phyloP scores from a whole-genome alignment of 2,888 invertebrate species.

The Drosophila austrosaltans region DNA sequence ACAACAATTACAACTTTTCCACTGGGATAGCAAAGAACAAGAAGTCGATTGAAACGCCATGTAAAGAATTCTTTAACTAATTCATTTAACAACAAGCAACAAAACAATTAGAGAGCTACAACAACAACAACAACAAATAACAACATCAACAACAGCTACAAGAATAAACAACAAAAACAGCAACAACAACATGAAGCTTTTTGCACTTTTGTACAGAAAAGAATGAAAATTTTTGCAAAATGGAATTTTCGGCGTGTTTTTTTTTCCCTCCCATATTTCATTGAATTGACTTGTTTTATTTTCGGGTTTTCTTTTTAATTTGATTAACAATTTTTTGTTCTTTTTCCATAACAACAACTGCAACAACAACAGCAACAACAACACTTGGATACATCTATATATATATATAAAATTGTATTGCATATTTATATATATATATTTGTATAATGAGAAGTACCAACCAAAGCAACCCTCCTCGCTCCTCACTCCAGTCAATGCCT shows the following conservation, averaged over 20 bases:
- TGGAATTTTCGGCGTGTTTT: slow-evolving; percentile 8
- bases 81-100: slow-evolving; percentile 42
- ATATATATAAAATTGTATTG: background rate
- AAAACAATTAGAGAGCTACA: slow-evolving; percentile 48
- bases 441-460: slow-evolving; percentile 6
- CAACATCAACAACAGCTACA: slow-evolving; percentile 34
- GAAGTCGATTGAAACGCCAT: slow-evolving; percentile 7
- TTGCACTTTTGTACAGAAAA: slow-evolving; percentile 8
- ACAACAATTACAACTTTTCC: slow-evolving; percentile 31
- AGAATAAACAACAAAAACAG: slow-evolving; percentile 6
- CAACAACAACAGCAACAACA: slow-evolving; percentile 19
- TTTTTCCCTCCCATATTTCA: background rate
- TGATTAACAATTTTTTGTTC: slow-evolving; percentile 4
- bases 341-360: slow-evolving; percentile 2
- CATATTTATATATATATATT: background rate
- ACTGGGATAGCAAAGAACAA: slow-evolving; percentile 32
- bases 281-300: background rate
- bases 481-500: background rate
- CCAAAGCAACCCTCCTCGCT: slow-evolving; percentile 4
- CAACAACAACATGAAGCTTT: slow-evolving; percentile 8
- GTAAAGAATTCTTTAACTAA: background rate
- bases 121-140: slow-evolving; percentile 43
- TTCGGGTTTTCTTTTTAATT: background rate
- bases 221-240: slow-evolving; percentile 6
- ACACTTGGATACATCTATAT: slow-evolving; percentile 22